Conservation (phyloP, 2,888 invertebrate species). For the Sphaeridia pumilis region DNA sequence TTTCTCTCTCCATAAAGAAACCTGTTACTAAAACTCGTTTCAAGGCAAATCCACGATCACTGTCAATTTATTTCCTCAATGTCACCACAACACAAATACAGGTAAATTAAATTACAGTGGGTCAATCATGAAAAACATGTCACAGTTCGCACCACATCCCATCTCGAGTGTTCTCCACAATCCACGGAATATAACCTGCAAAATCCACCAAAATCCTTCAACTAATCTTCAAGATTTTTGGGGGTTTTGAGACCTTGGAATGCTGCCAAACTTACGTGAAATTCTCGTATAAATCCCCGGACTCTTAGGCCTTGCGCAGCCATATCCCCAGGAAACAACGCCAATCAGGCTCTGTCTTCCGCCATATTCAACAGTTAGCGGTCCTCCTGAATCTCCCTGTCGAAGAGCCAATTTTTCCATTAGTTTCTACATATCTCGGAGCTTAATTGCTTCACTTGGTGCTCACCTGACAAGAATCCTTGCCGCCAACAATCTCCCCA, state of each 20-base stretch:
- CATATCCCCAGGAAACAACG: conserved; percentile 26
- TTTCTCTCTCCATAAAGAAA: too few relatives aligned
- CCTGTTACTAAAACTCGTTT: too few relatives aligned
- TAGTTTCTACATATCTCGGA: too few relatives aligned
- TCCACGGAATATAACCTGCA: conserved; percentile 18
- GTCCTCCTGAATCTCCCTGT: conserved; percentile 23
- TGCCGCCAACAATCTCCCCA: conserved; percentile 16
- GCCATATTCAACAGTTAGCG: conserved; percentile 7
- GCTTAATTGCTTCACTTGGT: too few relatives aligned
- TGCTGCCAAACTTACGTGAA: conserved; percentile 3
- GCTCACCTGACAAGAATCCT: conserved; percentile 16
- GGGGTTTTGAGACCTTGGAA: neutral
- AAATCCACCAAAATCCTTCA: neutral
- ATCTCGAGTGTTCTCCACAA: conserved; percentile 14
- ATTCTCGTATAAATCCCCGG: conserved; percentile 7
- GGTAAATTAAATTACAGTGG: too few relatives aligned
- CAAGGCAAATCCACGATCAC: too few relatives aligned
- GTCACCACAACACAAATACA: too few relatives aligned
- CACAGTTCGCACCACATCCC: conserved; percentile 17
- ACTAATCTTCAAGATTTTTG: neutral
- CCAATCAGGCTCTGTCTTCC: conserved; percentile 21
- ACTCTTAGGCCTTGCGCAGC: neutral
- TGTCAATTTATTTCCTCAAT: too few relatives aligned
- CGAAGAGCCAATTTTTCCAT: too few relatives aligned
- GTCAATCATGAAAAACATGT: too few relatives aligned